Percentiles rank a stretch among this genome's conserved stretches.
Conservation (phyloP, 2,888 invertebrate species). For the Abrostola tripartita region DNA sequence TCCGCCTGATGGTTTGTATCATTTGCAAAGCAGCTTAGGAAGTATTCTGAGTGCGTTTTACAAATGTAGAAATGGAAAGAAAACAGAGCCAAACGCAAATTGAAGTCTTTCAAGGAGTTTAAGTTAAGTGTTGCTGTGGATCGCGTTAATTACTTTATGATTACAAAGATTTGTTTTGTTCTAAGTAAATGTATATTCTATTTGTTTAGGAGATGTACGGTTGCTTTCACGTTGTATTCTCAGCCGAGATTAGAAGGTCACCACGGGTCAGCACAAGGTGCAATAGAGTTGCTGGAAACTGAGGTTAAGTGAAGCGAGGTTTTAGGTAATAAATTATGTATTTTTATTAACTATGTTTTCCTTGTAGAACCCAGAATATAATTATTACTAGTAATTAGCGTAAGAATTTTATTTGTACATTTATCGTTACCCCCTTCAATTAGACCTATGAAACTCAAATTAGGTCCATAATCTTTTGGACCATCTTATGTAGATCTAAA, state of each 20-base stretch:
- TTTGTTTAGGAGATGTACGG: not conserved
- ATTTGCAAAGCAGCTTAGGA: constrained; percentile 85
- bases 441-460: no score
- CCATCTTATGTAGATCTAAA: no score
- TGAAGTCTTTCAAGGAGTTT: constrained; percentile 50
- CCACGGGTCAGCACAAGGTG: not conserved
- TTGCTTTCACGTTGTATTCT: constrained; percentile 14
- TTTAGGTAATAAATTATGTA: not conserved
- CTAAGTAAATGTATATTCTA: not conserved
- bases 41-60: constrained; percentile 74
- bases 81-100: constrained; percentile 49
- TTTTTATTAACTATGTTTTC: no score
- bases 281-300: not conserved
- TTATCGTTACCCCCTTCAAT: no score
- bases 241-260: not conserved
- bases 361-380: no score
- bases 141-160: constrained; percentile 38
- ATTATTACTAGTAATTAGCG: no score
- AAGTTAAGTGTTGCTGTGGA: constrained; percentile 40
- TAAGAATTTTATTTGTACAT: no score
- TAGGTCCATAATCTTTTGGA: no score
- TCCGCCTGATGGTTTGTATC: constrained; percentile 85
- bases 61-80: constrained; percentile 48
- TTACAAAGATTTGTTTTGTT: constrained; percentile 5
- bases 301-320: not conserved